These are phyloP conservation scores for Mormyrus hasselquistii DNA, from an alignment of 2,797 vertebrate genomes.

Conservation along the genomic window DNA sequence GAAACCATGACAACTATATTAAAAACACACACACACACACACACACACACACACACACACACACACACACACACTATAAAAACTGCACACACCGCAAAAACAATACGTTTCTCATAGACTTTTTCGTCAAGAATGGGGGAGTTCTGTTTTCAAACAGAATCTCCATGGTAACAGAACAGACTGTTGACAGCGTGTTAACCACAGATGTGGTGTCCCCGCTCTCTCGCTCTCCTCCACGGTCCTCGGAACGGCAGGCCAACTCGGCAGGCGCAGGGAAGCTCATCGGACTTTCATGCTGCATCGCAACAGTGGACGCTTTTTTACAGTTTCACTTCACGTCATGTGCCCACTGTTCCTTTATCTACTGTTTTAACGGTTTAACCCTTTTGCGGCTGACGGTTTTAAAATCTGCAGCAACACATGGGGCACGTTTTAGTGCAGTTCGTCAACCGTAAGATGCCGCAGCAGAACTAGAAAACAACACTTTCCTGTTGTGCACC, in stretches of 20 bases:
- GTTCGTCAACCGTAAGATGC: neutral
- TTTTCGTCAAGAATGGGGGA: neutral
- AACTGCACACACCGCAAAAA: neutral
- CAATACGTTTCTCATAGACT: neutral
- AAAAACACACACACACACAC: neutral
- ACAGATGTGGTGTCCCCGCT: neutral
- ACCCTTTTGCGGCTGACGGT: neutral
- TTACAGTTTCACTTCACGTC: neutral
- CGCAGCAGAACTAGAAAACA: neutral
- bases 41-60: too few relatives aligned
- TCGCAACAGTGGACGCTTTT: neutral
- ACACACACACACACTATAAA: neutral
- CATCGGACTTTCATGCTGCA: neutral
- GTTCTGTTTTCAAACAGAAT: neutral
- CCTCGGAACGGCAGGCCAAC: neutral
- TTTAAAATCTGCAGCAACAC: neutral
- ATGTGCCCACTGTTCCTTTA: neutral
- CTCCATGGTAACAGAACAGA: conserved; percentile 11
- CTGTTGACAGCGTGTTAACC: conserved; percentile 3
- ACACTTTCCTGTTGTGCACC: neutral
- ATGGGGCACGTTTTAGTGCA: neutral
- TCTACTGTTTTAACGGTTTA: neutral
- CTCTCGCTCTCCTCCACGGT: neutral
- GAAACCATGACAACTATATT: neutral
- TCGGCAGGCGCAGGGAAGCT: neutral